A percentile compares a stretch with the other conserved stretches of the same genome.
These are phyloP conservation scores for Sylvilagus bachmani DNA, from an alignment of 2,113 vertebrate genomes.

Conservation along the genomic window DNA sequence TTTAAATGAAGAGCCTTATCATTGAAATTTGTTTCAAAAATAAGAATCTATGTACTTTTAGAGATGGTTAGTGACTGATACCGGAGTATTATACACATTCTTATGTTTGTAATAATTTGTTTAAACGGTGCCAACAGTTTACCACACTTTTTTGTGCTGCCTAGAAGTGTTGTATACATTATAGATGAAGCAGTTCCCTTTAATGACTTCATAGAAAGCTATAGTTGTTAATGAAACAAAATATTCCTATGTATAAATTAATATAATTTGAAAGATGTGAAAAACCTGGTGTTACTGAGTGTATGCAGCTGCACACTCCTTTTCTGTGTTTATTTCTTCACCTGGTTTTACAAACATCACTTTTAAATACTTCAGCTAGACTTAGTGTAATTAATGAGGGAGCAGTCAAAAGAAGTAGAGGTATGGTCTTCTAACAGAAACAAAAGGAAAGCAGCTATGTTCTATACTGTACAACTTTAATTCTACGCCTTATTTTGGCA, in stretches of 20 bases:
- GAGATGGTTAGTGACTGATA: slow-evolving; percentile 67
- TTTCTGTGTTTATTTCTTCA: slow-evolving; percentile 57
- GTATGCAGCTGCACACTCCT: slow-evolving; percentile 37
- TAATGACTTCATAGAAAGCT: slow-evolving; percentile 23
- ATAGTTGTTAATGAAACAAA: slow-evolving; percentile 53
- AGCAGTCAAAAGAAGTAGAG: slow-evolving; percentile 40
- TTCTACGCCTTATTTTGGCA: slow-evolving; percentile 65
- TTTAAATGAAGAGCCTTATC: slow-evolving; percentile 70
- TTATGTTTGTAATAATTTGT: slow-evolving; percentile 73
- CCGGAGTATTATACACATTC: slow-evolving; percentile 52
- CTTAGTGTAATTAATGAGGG: slow-evolving; percentile 27
- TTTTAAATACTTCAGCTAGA: slow-evolving; percentile 24
- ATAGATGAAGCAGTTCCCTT: slow-evolving; percentile 63
- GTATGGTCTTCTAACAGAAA: slow-evolving; percentile 27
- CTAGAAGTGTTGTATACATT: slow-evolving; percentile 52
- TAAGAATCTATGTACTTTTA: slow-evolving; percentile 61
- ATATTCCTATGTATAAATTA: slow-evolving; percentile 49
- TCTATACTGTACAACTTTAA: background rate
- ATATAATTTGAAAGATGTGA: slow-evolving; percentile 44
- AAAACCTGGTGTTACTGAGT: slow-evolving; percentile 8
- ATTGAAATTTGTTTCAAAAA: slow-evolving; percentile 75
- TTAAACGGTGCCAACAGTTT: slow-evolving; percentile 24
- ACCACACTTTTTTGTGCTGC: slow-evolving; percentile 49
- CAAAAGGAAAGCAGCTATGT: slow-evolving; percentile 49
- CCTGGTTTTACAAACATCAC: background rate